phyloP scores from a whole-genome alignment of 1,140 invertebrate species.

The Conopomorpha cramerella region DNA sequence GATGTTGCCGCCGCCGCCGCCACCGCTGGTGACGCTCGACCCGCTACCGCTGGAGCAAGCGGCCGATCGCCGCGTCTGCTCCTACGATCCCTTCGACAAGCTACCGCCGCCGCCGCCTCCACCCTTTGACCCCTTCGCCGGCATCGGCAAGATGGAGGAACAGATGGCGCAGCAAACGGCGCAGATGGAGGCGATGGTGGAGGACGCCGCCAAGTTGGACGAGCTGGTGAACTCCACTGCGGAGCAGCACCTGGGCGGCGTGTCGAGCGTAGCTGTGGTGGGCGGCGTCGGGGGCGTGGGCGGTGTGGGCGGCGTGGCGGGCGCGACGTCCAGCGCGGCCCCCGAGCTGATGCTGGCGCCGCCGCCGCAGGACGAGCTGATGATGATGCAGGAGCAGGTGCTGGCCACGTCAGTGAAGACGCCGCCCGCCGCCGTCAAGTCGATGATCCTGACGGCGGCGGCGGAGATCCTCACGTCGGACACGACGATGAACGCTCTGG shows the following conservation, averaged over 20 bases:
- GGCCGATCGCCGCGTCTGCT: conserved; percentile 24
- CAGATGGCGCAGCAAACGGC: conserved; percentile 55
- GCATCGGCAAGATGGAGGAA: conserved; percentile 42
- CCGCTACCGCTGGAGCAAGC: conserved; percentile 14
- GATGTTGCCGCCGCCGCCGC: conserved; percentile 17
- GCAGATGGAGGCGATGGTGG: conserved; percentile 50
- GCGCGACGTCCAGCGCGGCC: conserved; percentile 56
- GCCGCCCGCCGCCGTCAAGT: conserved; percentile 68
- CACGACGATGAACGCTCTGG: conserved; percentile 54
- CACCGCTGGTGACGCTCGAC: conserved; percentile 32
- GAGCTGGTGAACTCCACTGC: conserved; percentile 67
- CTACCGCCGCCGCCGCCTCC: conserved; percentile 15
- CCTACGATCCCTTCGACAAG: conserved; percentile 23
- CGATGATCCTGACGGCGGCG: conserved; percentile 67
- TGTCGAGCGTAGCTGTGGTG: no score
- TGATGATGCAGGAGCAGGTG: conserved; percentile 32
- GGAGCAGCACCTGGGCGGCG: conserved; percentile 58
- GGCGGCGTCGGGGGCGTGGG: no score
- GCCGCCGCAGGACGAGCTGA: conserved; percentile 31
- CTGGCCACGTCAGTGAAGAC: conserved; percentile 59
- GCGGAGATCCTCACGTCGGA: conserved; percentile 65
- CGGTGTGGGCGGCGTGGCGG: no score
- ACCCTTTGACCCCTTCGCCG: conserved; percentile 31
- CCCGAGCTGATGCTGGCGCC: conserved; percentile 52
- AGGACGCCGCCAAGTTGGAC: conserved; percentile 63